Conservation (phyloP, 35 echinoderm and acorn worm species). For the Apostichopus californicus region DNA sequence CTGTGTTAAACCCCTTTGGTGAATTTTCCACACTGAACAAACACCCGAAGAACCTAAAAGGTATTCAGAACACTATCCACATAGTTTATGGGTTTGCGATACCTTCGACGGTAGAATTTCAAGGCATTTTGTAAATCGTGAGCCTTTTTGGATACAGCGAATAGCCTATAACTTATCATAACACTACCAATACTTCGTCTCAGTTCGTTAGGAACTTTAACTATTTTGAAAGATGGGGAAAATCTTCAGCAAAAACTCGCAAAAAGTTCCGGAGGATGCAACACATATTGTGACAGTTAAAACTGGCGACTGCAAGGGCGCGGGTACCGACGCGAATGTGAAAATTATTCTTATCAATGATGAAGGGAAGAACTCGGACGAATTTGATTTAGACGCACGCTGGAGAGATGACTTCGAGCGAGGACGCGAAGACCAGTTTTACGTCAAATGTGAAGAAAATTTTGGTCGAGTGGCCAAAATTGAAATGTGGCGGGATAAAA, state of each 20-base stretch:
- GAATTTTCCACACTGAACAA: too few species aligned
- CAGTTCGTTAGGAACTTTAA: too few species aligned
- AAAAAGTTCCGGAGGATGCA: slow-evolving; percentile 2
- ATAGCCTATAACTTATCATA: too few species aligned
- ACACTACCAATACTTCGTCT: too few species aligned
- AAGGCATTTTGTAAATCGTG: too few species aligned
- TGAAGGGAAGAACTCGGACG: slow-evolving; percentile 45
- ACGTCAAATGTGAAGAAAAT: slow-evolving; percentile 6
- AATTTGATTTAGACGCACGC: slow-evolving; percentile 42
- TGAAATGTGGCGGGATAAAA: slow-evolving; percentile 73
- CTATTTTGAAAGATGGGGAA: slow-evolving; percentile 1
- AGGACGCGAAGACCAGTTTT: slow-evolving; percentile 43
- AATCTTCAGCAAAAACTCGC: not conserved
- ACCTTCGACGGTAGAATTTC: too few species aligned
- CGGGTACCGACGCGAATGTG: slow-evolving; percentile 75
- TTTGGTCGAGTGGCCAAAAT: slow-evolving; percentile 60
- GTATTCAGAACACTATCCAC: too few species aligned
- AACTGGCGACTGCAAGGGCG: slow-evolving; percentile 76
- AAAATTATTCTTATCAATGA: slow-evolving; percentile 55
- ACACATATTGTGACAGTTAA: slow-evolving; percentile 55
- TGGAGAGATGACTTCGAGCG: slow-evolving; percentile 77
- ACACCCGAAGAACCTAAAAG: too few species aligned
- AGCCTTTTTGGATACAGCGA: too few species aligned
- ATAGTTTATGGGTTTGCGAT: too few species aligned
- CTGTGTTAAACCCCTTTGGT: too few species aligned